A percentile compares a stretch with the other conserved stretches of the same genome.
Evolutionary conservation across 2,888 invertebrate genomes (phyloP).

Genomic region (Aleiodes alternator): DNA sequence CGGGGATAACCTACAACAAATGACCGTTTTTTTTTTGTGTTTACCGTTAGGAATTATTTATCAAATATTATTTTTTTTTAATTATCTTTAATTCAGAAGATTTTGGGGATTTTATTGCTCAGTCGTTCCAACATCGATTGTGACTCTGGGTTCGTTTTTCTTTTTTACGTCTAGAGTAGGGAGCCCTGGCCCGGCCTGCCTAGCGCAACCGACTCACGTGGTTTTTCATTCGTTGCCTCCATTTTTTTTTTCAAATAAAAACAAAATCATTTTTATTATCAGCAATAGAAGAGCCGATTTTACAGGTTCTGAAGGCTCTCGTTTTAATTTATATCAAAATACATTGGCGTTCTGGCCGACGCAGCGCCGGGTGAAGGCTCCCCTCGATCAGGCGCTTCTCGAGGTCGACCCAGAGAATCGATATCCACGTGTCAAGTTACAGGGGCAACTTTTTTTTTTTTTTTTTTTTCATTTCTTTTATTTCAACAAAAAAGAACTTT

Average conservation of each 20-base stretch:
- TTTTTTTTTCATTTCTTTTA: slow-evolving; percentile 5
- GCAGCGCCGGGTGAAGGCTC: slow-evolving; percentile 64
- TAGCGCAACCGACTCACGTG: slow-evolving; percentile 60
- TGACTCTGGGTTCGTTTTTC: slow-evolving; percentile 34
- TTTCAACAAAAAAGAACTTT: neutral
- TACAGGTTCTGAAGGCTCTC: neutral
- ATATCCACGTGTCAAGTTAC: slow-evolving; percentile 36
- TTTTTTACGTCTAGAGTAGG: slow-evolving; percentile 1
- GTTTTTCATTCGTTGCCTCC: slow-evolving; percentile 10
- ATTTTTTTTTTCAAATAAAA: slow-evolving; percentile 23
- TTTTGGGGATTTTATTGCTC: slow-evolving; percentile 37
- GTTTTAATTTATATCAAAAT: slow-evolving; percentile 1
- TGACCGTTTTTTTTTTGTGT: slow-evolving; percentile 54
- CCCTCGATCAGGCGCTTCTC: slow-evolving; percentile 53
- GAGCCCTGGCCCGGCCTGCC: slow-evolving; percentile 75
- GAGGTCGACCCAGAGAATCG: slow-evolving; percentile 36
- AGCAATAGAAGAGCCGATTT: neutral
- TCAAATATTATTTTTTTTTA: slow-evolving; percentile 9
- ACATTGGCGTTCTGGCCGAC: slow-evolving; percentile 10
- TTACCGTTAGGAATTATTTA: slow-evolving; percentile 58
- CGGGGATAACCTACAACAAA: slow-evolving; percentile 75
- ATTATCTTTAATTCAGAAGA: slow-evolving; percentile 30
- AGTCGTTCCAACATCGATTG: slow-evolving; percentile 23
- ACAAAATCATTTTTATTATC: neutral
- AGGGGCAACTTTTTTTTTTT: slow-evolving; percentile 16